Base-by-base conservation (phyloP, 2,113 vertebrate species). In the Noctilio leporinus region DNA sequence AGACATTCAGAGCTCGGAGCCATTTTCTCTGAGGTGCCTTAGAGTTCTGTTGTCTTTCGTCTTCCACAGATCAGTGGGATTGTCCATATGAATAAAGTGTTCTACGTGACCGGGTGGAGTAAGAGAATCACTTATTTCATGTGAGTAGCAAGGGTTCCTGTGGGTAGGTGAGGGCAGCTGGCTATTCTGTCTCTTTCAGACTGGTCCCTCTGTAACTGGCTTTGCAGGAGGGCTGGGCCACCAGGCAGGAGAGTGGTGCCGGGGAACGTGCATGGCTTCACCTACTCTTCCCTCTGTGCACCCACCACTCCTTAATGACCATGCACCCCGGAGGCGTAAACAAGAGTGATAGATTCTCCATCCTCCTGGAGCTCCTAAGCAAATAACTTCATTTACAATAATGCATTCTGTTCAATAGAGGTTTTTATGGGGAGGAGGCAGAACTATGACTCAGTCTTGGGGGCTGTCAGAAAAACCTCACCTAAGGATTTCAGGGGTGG, bases 61-160 rank as follows among this genome's bases (percentile, higher is more conserved):
- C 45, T 65, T 51, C 84, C 20, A 59, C 81, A 98, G 98, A 89
- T 98, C 43, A 98, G 96, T 55, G 97, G 97, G 14, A 97, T 98
- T 33, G 28, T 96, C 35, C 97, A 97, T 16, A 95, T 98, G 95
- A 97, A 98, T 62, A 84, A 96, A 62, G 90, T 77, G 20, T 98
- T 97, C 92, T 98, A 97, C 11, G 49, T 98, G 51, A 89, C 97
- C 0, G 98, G 98, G 2, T 98, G 98, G 98, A 98, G 77, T 77
- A 98, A 95, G 90, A 97, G 96, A 51, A 97, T 98, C 96, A 97
- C 97, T 0, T 96, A 80, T 83, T 98, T 96, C 75, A 90, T 57
- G 98, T 98, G 96, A 98, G 98, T 98, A 72, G 55, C 43, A 40
- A 57, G 65, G 17, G 4, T 7, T 17, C 1, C 0, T 1, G 24